Base-by-base conservation (phyloP, 2,113 vertebrate species). In the Sapajus apella region DNA sequence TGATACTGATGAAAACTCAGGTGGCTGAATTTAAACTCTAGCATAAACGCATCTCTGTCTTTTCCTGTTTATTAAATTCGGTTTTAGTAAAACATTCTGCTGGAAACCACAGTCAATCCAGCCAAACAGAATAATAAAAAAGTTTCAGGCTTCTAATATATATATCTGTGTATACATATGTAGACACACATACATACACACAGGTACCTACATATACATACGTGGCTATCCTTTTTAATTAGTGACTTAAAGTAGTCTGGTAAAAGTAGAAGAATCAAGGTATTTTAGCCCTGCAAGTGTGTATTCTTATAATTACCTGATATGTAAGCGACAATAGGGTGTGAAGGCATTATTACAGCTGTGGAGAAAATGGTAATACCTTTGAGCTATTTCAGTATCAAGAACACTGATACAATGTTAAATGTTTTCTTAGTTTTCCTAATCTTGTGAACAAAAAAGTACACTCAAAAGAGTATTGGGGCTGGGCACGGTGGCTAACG, bases 361-460 rank as follows among this genome's bases (percentile, higher is more conserved):
- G 12, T 40, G 16, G 86, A n/a, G 45, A 52, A 90, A 68, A 73
- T 2, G 37, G 47, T 70, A 77, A 92, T 73, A 43, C 8, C 3
- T 12, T 58, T 35, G 52, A 70, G 40, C 43, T 81, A 91, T 10
- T 58, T 89, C 56, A 80, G 50, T 43, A 45, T 70, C 43, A 94
- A 83, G 27, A 88, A 58, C 80, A 25, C 1, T 66, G n/a, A 47
- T 32, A 64, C 12, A 75, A 45, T 52, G 3, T 23, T 68, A 89
- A 70, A 40, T 58, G 45, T 92, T 89, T 92, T 76, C 50, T 91
- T 68, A 82, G 16, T 72, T 80, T 75, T 92, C 40, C 79, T 76
- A 37, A 90, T 77, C 68, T 86, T 27, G 0, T n/a, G n/a, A 45
- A 76, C 27, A 70, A 72, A 84, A 84, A 76, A 64, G 45, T 43